phyloP scores from a whole-genome alignment of 1,140 invertebrate genomes.

The Hycleus phaleratus region DNA sequence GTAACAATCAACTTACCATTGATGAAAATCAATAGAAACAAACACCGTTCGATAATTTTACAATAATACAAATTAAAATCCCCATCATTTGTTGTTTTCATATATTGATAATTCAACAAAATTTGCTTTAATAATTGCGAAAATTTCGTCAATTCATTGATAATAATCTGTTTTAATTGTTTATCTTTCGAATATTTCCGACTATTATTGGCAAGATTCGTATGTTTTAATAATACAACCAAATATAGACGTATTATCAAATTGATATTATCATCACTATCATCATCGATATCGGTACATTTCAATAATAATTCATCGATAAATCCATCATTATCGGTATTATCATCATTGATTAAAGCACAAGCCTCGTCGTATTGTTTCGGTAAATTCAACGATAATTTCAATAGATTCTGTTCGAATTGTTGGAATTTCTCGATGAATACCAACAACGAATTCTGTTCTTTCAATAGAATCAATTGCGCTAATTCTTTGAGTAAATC shows the following conservation, averaged over 20 bases:
- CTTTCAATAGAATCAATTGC: constrained; percentile 10
- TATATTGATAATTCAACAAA: too few species aligned
- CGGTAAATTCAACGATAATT: constrained; percentile 30
- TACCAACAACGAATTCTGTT: constrained; percentile 1
- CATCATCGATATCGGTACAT: constrained; percentile 20
- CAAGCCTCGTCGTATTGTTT: constrained; percentile 36
- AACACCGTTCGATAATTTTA: constrained; percentile 26
- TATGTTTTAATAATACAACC: constrained; percentile 49
- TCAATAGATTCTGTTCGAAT: constrained; percentile 22
- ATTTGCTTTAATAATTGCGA: too few species aligned
- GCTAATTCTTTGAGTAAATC: constrained; percentile 16
- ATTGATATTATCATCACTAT: constrained; percentile 34
- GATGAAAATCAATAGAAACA: constrained; percentile 35
- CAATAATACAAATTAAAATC: constrained; percentile 23
- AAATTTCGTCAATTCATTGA: too few species aligned
- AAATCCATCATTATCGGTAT: background rate
- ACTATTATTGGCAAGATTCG: constrained; percentile 35
- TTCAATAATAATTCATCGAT: constrained; percentile 19
- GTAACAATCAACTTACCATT: constrained; percentile 23
- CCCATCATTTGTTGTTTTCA: background rate
- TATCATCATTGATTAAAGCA: constrained; percentile 16
- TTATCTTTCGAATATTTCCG: too few species aligned
- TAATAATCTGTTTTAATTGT: too few species aligned
- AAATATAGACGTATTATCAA: constrained; percentile 47
- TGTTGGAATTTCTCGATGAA: constrained; percentile 20